Conservation (phyloP, 2,797 vertebrate species). For the Sebastes elongatus region DNA sequence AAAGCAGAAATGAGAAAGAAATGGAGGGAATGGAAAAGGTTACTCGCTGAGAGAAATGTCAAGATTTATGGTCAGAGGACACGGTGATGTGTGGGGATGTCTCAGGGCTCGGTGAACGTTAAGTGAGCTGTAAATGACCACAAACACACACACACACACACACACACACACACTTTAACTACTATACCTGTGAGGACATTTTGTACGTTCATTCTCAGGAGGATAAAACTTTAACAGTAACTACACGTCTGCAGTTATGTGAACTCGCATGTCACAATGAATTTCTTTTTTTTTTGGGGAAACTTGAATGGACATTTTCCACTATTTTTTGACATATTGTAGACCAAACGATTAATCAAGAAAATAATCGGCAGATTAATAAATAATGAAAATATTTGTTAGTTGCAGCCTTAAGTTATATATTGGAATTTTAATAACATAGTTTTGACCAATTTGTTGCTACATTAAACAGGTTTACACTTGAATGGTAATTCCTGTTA, state of each 20-base stretch:
- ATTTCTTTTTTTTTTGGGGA: too few species aligned
- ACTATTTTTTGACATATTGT: too few species aligned
- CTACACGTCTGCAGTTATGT: not conserved
- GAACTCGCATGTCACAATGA: not conserved
- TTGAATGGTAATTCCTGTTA: too few species aligned
- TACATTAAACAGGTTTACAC: too few species aligned
- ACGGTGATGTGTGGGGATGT: not conserved
- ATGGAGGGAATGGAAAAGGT: not conserved
- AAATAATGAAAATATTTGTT: too few species aligned
- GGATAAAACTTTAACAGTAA: not conserved
- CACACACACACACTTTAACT: not conserved
- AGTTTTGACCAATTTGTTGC: too few species aligned
- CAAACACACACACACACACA: not conserved
- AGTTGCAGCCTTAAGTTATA: rapidly evolving
- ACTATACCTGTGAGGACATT: not conserved
- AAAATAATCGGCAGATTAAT: too few species aligned
- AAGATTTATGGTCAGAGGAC: conserved; percentile 8
- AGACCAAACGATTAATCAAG: too few species aligned
- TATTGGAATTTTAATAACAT: rapidly evolving
- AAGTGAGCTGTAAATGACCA: not conserved
- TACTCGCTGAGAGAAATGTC: not conserved
- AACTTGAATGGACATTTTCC: too few species aligned
- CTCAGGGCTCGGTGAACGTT: not conserved
- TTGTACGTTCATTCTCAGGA: not conserved
- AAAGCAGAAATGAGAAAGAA: not conserved